Base-by-base conservation (phyloP, 2,113 vertebrate species). In the Lagopus leucura region DNA sequence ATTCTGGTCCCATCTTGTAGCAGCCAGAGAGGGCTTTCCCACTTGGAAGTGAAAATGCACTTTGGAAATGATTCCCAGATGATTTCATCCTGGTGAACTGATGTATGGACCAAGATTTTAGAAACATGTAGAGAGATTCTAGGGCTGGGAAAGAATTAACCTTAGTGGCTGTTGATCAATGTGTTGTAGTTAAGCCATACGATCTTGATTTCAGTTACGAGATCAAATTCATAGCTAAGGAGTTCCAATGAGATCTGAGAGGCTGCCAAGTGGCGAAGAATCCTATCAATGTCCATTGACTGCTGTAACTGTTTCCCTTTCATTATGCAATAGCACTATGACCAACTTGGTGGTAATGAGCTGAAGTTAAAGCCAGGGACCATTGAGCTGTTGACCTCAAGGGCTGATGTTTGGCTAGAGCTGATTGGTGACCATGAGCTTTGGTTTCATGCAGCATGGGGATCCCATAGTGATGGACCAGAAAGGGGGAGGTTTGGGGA, bases 71-170 rank as follows among this genome's bases (percentile, higher is more conserved):
- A 36, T 48, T 76, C 32, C 47, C 42, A 14, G 34, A 24, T 25
- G 11, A 11, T 42, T 60, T 60, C 6, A 16, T 34, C 58, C 25
- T 9, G 2, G 32, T 11, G 25, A 60, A 14, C 22, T 8, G 63
- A 34, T 36, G 1, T 0, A 7, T 1, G 1, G 34, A 8, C 34
- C 42, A 43, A 6, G 21, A 10, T 36, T 67, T 36, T 3, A 12
- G 52, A 30, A 77, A 48, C 4, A 0, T 30, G 17, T 55, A 30
- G 28, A 52, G 22, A 27, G 50, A 30, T 30, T 30, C 52, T 30
- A 52, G 65, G 45, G 27, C 40, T 67, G 36, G 78, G 66, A 72
- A 61, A 66, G 28, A 73, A 63, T 69, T 17, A 67, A 28, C 19
- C 28, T 25, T 69, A 82, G 50, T 55, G 60, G 42, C 66, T 17